A percentile compares a stretch with the other conserved stretches of the same genome.
phyloP scores from a whole-genome alignment of 2,113 vertebrate species.

The Tragulus kanchil region DNA sequence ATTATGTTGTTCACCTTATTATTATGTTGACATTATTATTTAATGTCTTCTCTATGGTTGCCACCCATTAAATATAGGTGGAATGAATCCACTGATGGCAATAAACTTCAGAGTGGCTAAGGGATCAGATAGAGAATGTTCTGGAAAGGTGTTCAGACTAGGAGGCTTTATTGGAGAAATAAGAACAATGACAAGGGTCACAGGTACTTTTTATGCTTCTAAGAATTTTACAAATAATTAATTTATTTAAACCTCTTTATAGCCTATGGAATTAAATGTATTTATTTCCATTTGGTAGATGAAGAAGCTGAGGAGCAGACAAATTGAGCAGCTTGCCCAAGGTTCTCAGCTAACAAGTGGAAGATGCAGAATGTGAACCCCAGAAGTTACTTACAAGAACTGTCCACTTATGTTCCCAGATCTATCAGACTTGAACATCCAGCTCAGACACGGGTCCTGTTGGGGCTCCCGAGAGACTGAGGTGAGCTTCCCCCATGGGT shows the following conservation, averaged over 20 bases:
- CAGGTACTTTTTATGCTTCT: neutral
- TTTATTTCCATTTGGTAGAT: neutral
- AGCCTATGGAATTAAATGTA: neutral
- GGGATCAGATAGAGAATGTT: neutral
- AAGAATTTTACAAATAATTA: neutral
- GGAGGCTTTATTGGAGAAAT: neutral
- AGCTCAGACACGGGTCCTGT: no score
- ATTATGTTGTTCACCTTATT: neutral
- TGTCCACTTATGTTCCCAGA: neutral
- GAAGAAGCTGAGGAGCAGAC: neutral
- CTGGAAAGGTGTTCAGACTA: neutral
- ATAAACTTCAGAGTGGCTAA: neutral
- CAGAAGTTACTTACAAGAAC: neutral
- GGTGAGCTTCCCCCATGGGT: neutral
- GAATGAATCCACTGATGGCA: neutral
- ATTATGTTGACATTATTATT: neutral
- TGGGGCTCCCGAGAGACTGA: neutral
- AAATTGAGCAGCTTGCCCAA: neutral
- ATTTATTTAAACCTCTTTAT: neutral
- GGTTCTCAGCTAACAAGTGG: neutral
- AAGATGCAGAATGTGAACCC: neutral
- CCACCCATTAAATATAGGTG: constrained; percentile 37
- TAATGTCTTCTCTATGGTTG: constrained; percentile 28
- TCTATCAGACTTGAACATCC: neutral
- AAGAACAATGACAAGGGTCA: neutral